phyloP scores from a whole-genome alignment of 2,888 invertebrate species.

The Aphelenchoides bicaudatus region DNA sequence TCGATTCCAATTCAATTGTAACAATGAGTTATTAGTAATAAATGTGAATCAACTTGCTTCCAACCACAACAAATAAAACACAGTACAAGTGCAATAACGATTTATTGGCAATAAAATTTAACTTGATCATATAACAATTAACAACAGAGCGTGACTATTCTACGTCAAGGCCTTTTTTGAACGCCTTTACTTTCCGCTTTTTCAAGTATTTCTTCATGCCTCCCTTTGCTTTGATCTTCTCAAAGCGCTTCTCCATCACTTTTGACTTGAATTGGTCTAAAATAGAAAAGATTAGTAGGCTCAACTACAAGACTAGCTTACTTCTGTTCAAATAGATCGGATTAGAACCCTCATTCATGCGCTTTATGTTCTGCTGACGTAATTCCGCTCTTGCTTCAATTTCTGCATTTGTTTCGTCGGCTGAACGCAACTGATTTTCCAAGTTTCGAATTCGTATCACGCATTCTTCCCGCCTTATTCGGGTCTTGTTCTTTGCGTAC shows the following conservation, averaged over 20 bases:
- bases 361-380: conserved; percentile 46
- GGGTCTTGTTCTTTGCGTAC: conserved; percentile 15
- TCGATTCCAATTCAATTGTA: too few species aligned
- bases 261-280: conserved; percentile 18
- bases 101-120: too few species aligned
- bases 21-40: too few species aligned
- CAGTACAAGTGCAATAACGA: too few species aligned
- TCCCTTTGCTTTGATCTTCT: conserved; percentile 19
- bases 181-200: conserved; percentile 18
- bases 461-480: conserved; percentile 18
- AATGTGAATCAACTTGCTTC: too few species aligned
- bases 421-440: conserved; percentile 30
- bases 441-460: conserved; percentile 26
- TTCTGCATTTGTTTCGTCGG: conserved; percentile 37
- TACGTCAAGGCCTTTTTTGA: conserved; percentile 19
- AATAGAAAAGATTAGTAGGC: neutral
- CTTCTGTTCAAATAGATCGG: conserved; percentile 36
- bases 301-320: neutral
- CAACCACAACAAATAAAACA: too few species aligned
- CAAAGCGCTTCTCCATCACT: conserved; percentile 18
- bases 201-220: conserved; percentile 15
- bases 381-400: conserved; percentile 41
- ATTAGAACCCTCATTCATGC: conserved; percentile 47
- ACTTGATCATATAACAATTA: too few species aligned
- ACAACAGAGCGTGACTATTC: too few species aligned